Conservation (phyloP, 2,113 vertebrate genomes). For the Dendrocopos noguchii region DNA sequence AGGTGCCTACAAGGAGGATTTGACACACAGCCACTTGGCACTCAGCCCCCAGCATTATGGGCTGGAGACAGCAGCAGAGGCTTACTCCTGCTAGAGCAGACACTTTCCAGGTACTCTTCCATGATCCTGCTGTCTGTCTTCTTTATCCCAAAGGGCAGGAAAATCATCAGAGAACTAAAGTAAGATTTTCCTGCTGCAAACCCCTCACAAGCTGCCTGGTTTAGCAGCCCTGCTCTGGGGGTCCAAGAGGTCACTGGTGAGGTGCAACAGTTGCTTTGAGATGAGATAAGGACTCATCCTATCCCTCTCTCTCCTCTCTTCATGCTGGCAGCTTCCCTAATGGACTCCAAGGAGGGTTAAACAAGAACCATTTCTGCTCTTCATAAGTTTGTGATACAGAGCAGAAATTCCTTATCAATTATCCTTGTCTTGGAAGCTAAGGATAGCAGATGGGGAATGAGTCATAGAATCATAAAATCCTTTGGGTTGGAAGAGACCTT, state of each 20-base stretch:
- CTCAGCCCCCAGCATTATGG: not conserved
- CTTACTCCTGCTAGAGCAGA: slow-evolving; percentile 51
- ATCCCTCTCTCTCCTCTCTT: not conserved
- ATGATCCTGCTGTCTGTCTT: slow-evolving; percentile 61
- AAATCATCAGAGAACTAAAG: slow-evolving; percentile 51
- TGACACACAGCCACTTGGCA: slow-evolving; percentile 52
- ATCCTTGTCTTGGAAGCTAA: not conserved
- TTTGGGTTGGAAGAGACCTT: too few relatives aligned
- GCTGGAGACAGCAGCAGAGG: slow-evolving; percentile 39
- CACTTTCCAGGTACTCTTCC: slow-evolving; percentile 55
- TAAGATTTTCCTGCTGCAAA: slow-evolving; percentile 38
- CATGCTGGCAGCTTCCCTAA: not conserved
- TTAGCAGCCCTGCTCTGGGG: not conserved
- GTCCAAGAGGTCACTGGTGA: not conserved
- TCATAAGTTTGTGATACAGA: not conserved
- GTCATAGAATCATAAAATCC: too few relatives aligned
- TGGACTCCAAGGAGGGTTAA: not conserved
- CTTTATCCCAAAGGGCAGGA: slow-evolving; percentile 43
- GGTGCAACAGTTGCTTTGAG: not conserved
- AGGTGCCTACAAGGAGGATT: slow-evolving; percentile 47
- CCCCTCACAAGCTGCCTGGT: not conserved
- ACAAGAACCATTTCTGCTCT: not conserved
- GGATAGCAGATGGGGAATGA: not conserved
- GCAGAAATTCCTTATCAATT: not conserved
- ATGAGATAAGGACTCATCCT: not conserved